These are phyloP conservation scores for Ailurus styani DNA, from an alignment of 2,113 vertebrate genomes.

Conservation along the genomic window DNA sequence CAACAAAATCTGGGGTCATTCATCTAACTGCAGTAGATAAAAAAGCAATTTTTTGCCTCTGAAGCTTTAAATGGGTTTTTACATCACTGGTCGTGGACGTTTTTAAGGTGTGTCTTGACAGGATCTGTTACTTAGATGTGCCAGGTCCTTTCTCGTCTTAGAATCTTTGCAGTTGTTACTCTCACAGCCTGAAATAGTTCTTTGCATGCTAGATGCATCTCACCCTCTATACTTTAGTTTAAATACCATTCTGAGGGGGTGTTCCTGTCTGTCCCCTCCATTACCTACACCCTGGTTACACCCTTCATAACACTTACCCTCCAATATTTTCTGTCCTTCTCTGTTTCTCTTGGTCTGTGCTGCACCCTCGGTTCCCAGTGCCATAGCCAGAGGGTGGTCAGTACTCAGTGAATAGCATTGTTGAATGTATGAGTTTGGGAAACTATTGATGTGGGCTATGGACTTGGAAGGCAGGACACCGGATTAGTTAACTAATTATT, in stretches of 20 bases:
- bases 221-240: not conserved
- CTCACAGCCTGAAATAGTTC: not conserved
- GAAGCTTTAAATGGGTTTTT: conserved; percentile 5
- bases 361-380: not conserved
- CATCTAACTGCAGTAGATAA: not conserved
- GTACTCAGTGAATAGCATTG: not conserved
- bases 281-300: not conserved
- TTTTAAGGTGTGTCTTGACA: conserved; percentile 3
- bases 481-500: not conserved
- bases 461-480: not conserved
- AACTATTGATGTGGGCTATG: not conserved
- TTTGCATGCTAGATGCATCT: not conserved
- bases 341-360: not conserved
- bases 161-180: not conserved
- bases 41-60: conserved; percentile 40
- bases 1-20: not conserved
- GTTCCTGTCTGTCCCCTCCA: not conserved
- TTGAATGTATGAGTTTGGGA: not conserved
- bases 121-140: not conserved
- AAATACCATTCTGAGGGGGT: not conserved
- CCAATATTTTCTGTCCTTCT: not conserved
- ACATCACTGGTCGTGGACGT: not conserved
- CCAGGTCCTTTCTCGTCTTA: not conserved
- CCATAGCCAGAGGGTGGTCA: not conserved
- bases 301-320: not conserved